Conservation (phyloP, 2,888 invertebrate species). For the Caenorhabditis wallacei region DNA sequence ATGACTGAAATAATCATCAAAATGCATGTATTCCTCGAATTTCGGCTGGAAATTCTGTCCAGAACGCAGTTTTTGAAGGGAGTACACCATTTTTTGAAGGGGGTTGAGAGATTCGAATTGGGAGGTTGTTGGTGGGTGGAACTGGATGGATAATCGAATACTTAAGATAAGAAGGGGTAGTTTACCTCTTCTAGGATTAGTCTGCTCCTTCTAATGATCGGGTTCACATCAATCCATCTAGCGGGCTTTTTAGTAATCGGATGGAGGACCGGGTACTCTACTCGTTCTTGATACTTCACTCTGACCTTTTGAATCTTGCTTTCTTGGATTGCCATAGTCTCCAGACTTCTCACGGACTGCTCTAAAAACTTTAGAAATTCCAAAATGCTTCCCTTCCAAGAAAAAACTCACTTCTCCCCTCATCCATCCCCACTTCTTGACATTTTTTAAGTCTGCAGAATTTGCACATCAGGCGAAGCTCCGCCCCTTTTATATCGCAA, state of each 20-base stretch:
- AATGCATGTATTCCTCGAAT: slow-evolving; percentile 20
- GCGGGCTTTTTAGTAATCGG: slow-evolving; percentile 10
- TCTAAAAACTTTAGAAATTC: too few relatives aligned
- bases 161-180: too few relatives aligned
- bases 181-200: slow-evolving; percentile 42
- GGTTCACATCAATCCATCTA: slow-evolving; percentile 19
- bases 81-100: slow-evolving; percentile 30
- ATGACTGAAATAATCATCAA: slow-evolving; percentile 26
- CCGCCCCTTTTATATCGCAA: slow-evolving; percentile 8
- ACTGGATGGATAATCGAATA: slow-evolving; percentile 11
- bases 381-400: too few relatives aligned
- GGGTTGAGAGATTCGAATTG: slow-evolving; percentile 9
- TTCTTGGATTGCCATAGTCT: neutral
- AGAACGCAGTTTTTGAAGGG: slow-evolving; percentile 5
- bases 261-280: slow-evolving; percentile 9
- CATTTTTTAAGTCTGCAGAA: slow-evolving; percentile 47
- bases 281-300: neutral
- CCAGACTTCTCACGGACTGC: neutral
- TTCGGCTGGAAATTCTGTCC: slow-evolving; percentile 13
- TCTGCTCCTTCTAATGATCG: slow-evolving; percentile 25
- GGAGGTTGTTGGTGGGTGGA: slow-evolving; percentile 14
- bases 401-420: slow-evolving; percentile 14
- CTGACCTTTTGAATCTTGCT: neutral
- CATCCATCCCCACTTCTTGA: slow-evolving; percentile 25
- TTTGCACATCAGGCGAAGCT: slow-evolving; percentile 28